phyloP scores from a whole-genome alignment of 1,140 invertebrate species.

The Zaprionus lachaisei region DNA sequence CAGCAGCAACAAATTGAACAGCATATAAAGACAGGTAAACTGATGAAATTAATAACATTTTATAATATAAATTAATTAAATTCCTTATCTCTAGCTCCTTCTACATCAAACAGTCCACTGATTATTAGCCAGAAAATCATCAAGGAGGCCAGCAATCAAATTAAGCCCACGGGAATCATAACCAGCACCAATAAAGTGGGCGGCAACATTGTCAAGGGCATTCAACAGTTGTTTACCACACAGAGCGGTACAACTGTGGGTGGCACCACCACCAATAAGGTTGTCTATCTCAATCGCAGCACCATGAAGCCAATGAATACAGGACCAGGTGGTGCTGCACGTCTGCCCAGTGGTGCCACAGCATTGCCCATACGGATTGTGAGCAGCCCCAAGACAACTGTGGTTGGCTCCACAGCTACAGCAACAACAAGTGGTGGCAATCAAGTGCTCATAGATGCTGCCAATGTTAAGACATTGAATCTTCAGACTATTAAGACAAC shows the following conservation, averaged over 20 bases:
- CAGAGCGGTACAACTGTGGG: background rate
- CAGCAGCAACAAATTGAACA: slow-evolving; percentile 46
- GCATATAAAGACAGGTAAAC: slow-evolving; percentile 38
- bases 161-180: slow-evolving; percentile 21
- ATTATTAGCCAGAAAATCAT: slow-evolving; percentile 81
- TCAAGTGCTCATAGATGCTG: slow-evolving; percentile 48
- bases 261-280: slow-evolving; percentile 54
- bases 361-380: slow-evolving; percentile 67
- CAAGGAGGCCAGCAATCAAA: slow-evolving; percentile 61
- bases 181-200: slow-evolving; percentile 30
- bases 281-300: slow-evolving; percentile 77
- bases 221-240: slow-evolving; percentile 63
- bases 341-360: slow-evolving; percentile 24
- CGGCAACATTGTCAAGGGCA: slow-evolving; percentile 57
- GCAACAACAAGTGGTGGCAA: slow-evolving; percentile 1
- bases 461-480: slow-evolving; percentile 47
- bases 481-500: slow-evolving; percentile 56
- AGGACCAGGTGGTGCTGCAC: slow-evolving; percentile 9
- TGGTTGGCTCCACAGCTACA: slow-evolving; percentile 15
- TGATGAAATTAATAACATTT: background rate
- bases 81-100: slow-evolving; percentile 7
- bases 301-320: slow-evolving; percentile 67
- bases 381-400: slow-evolving; percentile 53
- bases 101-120: slow-evolving; percentile 45
- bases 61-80: background rate